Percentiles rank a stretch among this genome's conserved stretches.
Evolutionary conservation across 2,888 invertebrate genomes (phyloP).

Genomic region (Gibbula magus): DNA sequence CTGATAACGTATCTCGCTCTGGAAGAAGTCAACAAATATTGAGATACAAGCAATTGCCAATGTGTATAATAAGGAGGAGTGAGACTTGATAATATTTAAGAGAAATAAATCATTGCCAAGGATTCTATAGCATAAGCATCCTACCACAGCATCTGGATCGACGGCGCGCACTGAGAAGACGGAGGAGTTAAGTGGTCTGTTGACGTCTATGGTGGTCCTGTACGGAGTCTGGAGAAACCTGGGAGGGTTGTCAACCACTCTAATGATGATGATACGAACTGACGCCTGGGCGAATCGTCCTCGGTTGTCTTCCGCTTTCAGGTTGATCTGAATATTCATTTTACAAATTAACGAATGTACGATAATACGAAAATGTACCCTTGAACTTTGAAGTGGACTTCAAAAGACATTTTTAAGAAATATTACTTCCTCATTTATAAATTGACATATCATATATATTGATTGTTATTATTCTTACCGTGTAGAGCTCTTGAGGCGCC

Average conservation of each 20-base stretch:
- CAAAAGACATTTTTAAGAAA: too few relatives aligned
- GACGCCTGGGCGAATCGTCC: conserved; percentile 58
- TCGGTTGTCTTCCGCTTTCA: conserved; percentile 56
- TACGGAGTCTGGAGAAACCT: conserved; percentile 57
- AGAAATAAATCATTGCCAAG: not conserved
- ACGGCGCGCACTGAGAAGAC: conserved; percentile 55
- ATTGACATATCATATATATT: not conserved
- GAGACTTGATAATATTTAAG: not conserved
- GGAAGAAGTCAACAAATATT: conserved; percentile 27
- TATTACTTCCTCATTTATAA: too few relatives aligned
- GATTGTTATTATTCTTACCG: too few relatives aligned
- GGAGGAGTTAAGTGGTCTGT: conserved; percentile 48
- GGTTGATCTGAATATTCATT: conserved; percentile 47
- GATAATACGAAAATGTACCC: too few relatives aligned
- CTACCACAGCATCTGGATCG: conserved; percentile 58
- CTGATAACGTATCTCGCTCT: conserved; percentile 53
- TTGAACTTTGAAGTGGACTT: too few relatives aligned
- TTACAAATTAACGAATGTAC: too few relatives aligned
- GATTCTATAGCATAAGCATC: not conserved
- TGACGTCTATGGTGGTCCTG: conserved; percentile 48
- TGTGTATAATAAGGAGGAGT: too few relatives aligned
- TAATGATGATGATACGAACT: conserved; percentile 55
- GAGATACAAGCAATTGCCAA: not conserved
- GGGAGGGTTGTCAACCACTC: conserved; percentile 52
- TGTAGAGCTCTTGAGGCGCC: conserved; percentile 44